Evolutionary conservation across 1,140 invertebrate genomes (phyloP).

Genomic region (Mylabris phalerata): DNA sequence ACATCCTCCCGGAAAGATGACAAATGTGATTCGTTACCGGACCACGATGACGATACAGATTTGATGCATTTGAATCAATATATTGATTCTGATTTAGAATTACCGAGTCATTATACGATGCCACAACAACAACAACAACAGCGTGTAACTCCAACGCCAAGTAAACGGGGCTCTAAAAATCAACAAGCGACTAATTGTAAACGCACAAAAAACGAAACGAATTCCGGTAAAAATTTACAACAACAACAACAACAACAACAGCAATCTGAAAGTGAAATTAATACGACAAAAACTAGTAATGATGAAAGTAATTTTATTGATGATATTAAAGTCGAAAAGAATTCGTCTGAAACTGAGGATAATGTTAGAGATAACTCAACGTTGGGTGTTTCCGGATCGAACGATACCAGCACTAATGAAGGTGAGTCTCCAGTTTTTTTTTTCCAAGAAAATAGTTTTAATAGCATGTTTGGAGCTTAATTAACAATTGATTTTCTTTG

Average conservation of each 20-base stretch:
- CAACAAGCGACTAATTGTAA: slow-evolving; percentile 14
- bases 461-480: too few species aligned
- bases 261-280: slow-evolving; percentile 3
- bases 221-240: neutral
- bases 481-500: too few species aligned
- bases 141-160: slow-evolving; percentile 5
- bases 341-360: too few species aligned
- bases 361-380: too few species aligned
- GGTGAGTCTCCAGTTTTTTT: too few species aligned
- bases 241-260: neutral
- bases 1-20: slow-evolving; percentile 31
- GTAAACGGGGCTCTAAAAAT: slow-evolving; percentile 18
- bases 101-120: slow-evolving; percentile 13
- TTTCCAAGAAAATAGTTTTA: too few species aligned
- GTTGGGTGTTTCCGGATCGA: too few species aligned
- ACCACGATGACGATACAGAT: slow-evolving; percentile 29
- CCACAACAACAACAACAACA: neutral
- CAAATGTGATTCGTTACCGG: slow-evolving; percentile 25
- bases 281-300: neutral
- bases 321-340: too few species aligned
- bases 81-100: slow-evolving; percentile 25
- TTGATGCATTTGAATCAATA: slow-evolving; percentile 21
- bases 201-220: slow-evolving; percentile 11
- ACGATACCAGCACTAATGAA: too few species aligned
- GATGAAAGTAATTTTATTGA: too few species aligned